These are phyloP conservation scores for Steatocranus sp. DNA, from an alignment of 2,797 vertebrate genomes.

Conservation along the genomic window DNA sequence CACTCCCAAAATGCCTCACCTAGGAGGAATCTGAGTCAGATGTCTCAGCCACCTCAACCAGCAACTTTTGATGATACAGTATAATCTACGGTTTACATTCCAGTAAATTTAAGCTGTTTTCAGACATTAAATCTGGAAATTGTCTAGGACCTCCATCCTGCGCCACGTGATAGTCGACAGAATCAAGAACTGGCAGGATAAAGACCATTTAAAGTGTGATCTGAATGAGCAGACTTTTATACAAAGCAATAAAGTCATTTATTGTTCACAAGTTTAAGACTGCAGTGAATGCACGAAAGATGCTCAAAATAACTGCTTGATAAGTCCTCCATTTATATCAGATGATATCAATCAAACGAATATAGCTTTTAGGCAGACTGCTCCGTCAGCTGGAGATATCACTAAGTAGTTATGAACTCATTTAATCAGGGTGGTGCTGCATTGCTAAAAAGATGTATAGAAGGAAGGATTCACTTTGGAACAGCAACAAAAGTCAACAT, in stretches of 20 bases:
- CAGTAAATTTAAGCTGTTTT: neutral
- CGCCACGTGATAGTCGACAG: neutral
- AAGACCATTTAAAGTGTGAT: neutral
- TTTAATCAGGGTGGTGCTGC: neutral
- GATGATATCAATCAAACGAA: neutral
- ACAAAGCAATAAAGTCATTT: neutral
- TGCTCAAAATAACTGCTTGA: neutral
- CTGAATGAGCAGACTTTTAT: neutral
- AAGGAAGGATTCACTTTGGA: neutral
- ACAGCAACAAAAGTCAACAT: neutral
- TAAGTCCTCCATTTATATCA: neutral
- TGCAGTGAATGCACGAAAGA: neutral
- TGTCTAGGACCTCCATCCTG: neutral
- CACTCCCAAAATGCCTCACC: neutral
- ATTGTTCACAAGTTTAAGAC: neutral
- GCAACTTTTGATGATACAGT: neutral
- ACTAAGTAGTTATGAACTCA: neutral
- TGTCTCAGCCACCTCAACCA: neutral
- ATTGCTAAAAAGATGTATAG: neutral
- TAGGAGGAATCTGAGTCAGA: neutral
- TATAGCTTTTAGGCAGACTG: neutral
- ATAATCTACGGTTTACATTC: neutral
- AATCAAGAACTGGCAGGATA: neutral
- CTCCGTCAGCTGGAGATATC: neutral
- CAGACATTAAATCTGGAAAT: neutral